phyloP scores from a whole-genome alignment of 2,888 invertebrate genomes.

The Taphrorychus bicolor region DNA sequence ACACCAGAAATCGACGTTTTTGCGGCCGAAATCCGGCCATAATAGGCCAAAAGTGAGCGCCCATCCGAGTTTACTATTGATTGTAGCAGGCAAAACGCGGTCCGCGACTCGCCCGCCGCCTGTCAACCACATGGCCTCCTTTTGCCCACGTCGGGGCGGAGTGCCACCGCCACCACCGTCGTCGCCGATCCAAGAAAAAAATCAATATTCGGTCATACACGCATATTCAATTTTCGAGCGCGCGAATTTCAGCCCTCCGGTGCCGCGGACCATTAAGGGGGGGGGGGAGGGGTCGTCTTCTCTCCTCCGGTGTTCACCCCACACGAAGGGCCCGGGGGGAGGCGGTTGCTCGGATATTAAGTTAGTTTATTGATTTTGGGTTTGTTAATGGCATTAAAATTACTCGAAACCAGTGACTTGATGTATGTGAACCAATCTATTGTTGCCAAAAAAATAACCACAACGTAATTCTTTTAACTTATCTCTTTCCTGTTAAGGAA shows the following conservation, averaged over 20 bases:
- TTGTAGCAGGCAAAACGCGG: constrained; percentile 14
- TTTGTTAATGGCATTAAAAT: neutral
- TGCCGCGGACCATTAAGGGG: neutral
- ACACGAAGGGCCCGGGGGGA: neutral
- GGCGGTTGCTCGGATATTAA: neutral
- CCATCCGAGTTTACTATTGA: constrained; percentile 24
- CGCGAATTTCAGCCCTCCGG: constrained; percentile 3
- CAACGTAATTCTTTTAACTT: too few relatives aligned
- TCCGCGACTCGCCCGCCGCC: constrained; percentile 11
- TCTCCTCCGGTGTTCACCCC: neutral
- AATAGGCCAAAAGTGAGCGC: neutral
- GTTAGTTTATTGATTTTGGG: neutral
- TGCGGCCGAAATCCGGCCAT: neutral
- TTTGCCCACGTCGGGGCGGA: constrained; percentile 12
- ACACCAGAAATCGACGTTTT: too few relatives aligned
- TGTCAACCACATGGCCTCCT: constrained; percentile 29
- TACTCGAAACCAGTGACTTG: too few relatives aligned
- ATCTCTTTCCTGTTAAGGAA: too few relatives aligned
- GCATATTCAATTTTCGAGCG: constrained; percentile 10
- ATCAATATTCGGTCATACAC: constrained; percentile 15
- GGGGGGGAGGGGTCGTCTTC: neutral
- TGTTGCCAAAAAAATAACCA: too few relatives aligned
- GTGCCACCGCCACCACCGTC: too few relatives aligned
- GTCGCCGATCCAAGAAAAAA: constrained; percentile 16
- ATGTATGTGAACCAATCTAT: too few relatives aligned